phyloP scores from a whole-genome alignment of 1,140 invertebrate genomes.

The Listronotus bonariensis region DNA sequence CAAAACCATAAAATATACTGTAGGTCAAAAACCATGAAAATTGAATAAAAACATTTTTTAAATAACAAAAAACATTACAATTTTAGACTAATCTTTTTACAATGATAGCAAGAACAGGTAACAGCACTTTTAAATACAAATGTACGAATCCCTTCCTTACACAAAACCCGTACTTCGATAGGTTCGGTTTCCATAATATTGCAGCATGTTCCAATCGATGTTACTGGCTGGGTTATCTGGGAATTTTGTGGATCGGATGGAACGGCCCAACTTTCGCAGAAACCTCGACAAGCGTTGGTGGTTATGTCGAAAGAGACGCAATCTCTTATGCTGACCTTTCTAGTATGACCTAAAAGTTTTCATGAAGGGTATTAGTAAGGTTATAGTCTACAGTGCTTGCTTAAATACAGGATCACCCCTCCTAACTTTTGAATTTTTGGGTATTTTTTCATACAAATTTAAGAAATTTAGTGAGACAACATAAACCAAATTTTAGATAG shows the following conservation, averaged over 20 bases:
- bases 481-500: too few relatives aligned
- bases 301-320: constrained; percentile 84
- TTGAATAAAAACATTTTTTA: too few relatives aligned
- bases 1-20: too few relatives aligned
- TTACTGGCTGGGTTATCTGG: constrained; percentile 73
- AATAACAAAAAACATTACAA: too few relatives aligned
- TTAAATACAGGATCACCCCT: too few relatives aligned
- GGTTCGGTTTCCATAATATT: constrained; percentile 86
- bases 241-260: constrained; percentile 68
- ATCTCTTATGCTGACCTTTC: constrained; percentile 77
- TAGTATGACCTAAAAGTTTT: constrained; percentile 68
- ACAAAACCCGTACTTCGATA: constrained; percentile 72
- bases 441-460: too few relatives aligned
- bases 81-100: constrained; percentile 73
- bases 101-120: constrained; percentile 83
- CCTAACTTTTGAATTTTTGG: too few relatives aligned
- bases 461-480: too few relatives aligned
- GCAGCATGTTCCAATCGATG: constrained; percentile 86
- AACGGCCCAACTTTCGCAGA: constrained; percentile 81
- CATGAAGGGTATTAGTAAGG: too few relatives aligned
- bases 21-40: too few relatives aligned
- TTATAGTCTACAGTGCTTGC: too few relatives aligned
- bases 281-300: constrained; percentile 85
- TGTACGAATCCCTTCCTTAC: constrained; percentile 74
- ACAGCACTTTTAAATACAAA: constrained; percentile 82